Base-by-base conservation (phyloP, 2,888 invertebrate genomes). In the Neocrepidodera transversa region DNA sequence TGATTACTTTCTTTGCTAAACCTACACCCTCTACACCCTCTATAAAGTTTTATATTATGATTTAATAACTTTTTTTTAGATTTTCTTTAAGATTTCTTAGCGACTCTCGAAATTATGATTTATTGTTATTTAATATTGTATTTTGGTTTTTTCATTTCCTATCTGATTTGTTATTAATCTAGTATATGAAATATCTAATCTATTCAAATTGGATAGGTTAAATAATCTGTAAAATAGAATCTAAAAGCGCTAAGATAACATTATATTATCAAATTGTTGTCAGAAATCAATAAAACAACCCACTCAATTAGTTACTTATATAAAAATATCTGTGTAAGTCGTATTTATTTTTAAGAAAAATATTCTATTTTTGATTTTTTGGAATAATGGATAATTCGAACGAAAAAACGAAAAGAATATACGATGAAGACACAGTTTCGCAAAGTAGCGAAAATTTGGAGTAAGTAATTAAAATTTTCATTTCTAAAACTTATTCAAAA, bases 381-480 rank as follows among this genome's bases (percentile, higher is more conserved):
- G n/a, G 2, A 7, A 40, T 40, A 14, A 40, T 40, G 40, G 17
- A 40, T n/a, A 7, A 8, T 10, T 10, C 17, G n/a, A n/a, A 1
- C 17, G 16, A 14, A 16, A 7, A 18, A 1, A 40, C 13, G 18
- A 7, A 17, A 16, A 17, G 40, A 1, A 14, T 1, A 16, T 16
- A 16, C 17, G 40, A 40, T 16, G 40, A 40, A 16, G 40, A 16
- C 16, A 16, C 16, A 2, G 14, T 40, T 1, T 40, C 40, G 14
- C 40, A 7, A 40, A 40, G 40, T 5, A 40, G 40, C 17, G 40
- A 40, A 40, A 40, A 16, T 13, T 40, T 40, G 8, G 40, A 40
- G 40, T 40, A 40, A 40, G 40, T 40, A 4, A 5, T 35, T 23
- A n/a, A n/a, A n/a, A n/a, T n/a, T n/a, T n/a, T n/a, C n/a, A n/a